Evolutionary conservation across 1,140 invertebrate species (phyloP), one percentile per base, ranked within the genome.

Genomic region (Onthophagus taurus): DNA sequence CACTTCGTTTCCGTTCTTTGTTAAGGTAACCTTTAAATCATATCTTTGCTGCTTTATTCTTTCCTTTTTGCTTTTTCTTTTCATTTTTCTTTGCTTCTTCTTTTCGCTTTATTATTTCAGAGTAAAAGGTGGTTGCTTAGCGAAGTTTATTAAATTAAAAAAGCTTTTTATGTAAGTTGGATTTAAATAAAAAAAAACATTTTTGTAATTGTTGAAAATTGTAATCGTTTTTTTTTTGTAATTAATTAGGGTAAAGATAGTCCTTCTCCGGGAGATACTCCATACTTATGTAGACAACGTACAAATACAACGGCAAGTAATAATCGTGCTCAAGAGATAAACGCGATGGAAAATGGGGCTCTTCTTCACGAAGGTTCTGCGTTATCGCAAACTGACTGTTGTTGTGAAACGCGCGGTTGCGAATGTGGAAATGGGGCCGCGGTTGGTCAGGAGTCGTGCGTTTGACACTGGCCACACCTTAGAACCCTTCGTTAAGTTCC

Each of bases 241-340:
- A 13, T 31, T 45, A 52, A 59, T 41, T 61, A 85, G 80, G 80
- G 79, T 53, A 72, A 76, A 56, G 80, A 80, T 57, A 82, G 80
- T 44, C 81, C 80, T 36, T 85, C 83, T 9, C 83, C 83, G 14
- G 75, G 76, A 14, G 80, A 81, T 51, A 84, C 83, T 4, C 83
- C 83, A 9, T 87, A 84, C 53, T 60, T 86, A 61, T 86, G 82
- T 58, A 70, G 84, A 29, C 83, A 87, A 58, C 70, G 84, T 14
- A 83, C 76, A 57, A 76, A 67, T 53, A 59, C 70, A 31, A 66
- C 61, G 14, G 57, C 65, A 30, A 51, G 53, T 31, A 61, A 57
- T 23, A 58, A 55, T 2, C 66, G 68, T 13, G 64, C 67, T 17
- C 66, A 70, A 49, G 70, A 72, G 57, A 58, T 74, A 33, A 75